phyloP scores from a whole-genome alignment of 2,797 vertebrate genomes.

The Crax fasciolata region DNA sequence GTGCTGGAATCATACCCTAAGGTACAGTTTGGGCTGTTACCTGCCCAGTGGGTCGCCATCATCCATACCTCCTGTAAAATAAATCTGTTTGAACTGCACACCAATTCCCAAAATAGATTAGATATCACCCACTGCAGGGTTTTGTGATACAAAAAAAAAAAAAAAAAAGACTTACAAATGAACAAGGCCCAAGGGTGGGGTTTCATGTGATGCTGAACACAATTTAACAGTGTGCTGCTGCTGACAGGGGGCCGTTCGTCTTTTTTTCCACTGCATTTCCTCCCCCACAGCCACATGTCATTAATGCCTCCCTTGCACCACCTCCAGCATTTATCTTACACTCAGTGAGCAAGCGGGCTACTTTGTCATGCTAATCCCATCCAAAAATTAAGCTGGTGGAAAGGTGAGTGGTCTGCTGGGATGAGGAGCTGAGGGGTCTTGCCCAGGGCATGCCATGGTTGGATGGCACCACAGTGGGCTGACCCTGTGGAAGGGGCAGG shows the following conservation, averaged over 20 bases:
- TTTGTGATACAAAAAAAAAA: not conserved
- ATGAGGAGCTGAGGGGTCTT: not conserved
- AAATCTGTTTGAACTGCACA: conserved; percentile 23
- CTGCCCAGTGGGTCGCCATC: conserved; percentile 30
- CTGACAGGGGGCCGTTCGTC: not conserved
- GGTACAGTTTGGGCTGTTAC: conserved; percentile 15
- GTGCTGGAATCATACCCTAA: not conserved
- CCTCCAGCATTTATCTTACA: not conserved
- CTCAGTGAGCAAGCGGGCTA: not conserved
- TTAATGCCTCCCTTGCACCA: conserved; percentile 9
- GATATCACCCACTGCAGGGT: not conserved
- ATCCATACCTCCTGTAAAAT: conserved; percentile 28
- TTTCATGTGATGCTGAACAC: conserved; percentile 16
- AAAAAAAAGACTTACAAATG: not conserved
- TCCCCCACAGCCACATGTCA: not conserved
- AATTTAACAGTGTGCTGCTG: conserved; percentile 23
- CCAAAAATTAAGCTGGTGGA: conserved; percentile 6
- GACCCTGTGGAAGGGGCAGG: not conserved
- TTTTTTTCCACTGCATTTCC: not conserved
- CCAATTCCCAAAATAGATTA: conserved; percentile 31
- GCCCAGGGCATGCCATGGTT: not conserved
- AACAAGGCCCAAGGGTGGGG: not conserved
- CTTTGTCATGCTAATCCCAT: not conserved
- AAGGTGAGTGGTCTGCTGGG: not conserved
- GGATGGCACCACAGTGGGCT: rapidly evolving